Percentiles rank a stretch among this genome's conserved stretches.
phyloP scores from a whole-genome alignment of 2,113 vertebrate species.

The Paratilapia polleni region DNA sequence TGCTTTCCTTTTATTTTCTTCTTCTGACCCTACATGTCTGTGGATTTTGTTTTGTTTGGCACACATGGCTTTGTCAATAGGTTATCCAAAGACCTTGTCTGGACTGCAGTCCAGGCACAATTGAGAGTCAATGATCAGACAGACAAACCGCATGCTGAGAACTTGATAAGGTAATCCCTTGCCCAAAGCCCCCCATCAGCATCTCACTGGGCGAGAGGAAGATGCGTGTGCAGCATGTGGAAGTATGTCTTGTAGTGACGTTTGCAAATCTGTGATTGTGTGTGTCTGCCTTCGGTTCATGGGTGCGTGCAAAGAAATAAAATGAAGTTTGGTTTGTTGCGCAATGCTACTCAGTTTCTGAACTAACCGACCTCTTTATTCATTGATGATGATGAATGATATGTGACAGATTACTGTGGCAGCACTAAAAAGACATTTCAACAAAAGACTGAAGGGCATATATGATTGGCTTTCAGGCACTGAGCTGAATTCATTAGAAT shows the following conservation, averaged over 20 bases:
- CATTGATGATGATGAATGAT: slow-evolving; percentile 55
- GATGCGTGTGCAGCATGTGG: slow-evolving; percentile 53
- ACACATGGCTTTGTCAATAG: slow-evolving; percentile 73
- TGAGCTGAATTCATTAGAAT: slow-evolving; percentile 63
- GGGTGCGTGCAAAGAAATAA: slow-evolving; percentile 16
- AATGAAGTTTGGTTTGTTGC: slow-evolving; percentile 18
- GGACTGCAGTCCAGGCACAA: slow-evolving; percentile 66
- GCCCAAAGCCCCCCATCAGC: slow-evolving; percentile 65
- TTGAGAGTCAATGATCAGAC: slow-evolving; percentile 79
- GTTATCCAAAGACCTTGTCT: slow-evolving; percentile 81
- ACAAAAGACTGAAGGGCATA: slow-evolving; percentile 64
- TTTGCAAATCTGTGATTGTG: slow-evolving; percentile 23
- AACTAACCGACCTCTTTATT: slow-evolving; percentile 44
- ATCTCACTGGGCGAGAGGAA: slow-evolving; percentile 48
- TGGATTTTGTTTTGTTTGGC: slow-evolving; percentile 55
- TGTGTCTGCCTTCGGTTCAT: not conserved
- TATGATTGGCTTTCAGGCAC: slow-evolving; percentile 62
- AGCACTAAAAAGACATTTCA: slow-evolving; percentile 44
- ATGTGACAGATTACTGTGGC: slow-evolving; percentile 45
- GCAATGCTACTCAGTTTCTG: slow-evolving; percentile 32
- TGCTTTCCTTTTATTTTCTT: slow-evolving; percentile 18
- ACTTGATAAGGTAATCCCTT: slow-evolving; percentile 84
- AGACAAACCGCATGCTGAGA: slow-evolving; percentile 65
- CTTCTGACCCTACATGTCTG: slow-evolving; percentile 22
- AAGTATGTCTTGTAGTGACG: slow-evolving; percentile 21